Percentiles rank a stretch among this genome's conserved stretches.
These are phyloP conservation scores for Butorides virescens DNA, from an alignment of 2,113 vertebrate genomes.

Conservation along the genomic window DNA sequence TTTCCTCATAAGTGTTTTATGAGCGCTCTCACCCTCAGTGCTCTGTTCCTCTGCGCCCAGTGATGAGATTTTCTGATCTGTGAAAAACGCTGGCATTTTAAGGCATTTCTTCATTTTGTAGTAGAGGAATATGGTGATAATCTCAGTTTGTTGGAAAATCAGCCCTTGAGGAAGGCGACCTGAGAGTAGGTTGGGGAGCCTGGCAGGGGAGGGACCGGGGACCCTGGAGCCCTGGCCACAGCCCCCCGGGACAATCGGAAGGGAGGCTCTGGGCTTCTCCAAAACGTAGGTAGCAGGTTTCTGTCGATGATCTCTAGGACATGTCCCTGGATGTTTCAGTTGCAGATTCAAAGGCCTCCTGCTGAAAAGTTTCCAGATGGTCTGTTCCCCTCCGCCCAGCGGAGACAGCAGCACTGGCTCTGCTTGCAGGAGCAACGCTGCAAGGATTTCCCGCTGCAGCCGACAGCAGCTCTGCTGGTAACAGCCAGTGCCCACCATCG, in stretches of 20 bases:
- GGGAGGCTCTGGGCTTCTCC: neutral
- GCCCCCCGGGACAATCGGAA: fast-evolving
- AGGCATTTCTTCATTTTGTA: neutral
- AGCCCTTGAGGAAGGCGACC: neutral
- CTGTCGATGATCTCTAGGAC: neutral
- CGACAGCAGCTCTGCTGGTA: neutral
- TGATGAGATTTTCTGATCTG: neutral
- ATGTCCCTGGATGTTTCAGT: neutral
- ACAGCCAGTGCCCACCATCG: neutral
- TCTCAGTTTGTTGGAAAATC: neutral
- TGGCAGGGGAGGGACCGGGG: neutral
- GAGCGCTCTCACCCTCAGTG: neutral
- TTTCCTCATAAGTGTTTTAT: neutral
- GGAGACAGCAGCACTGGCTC: neutral
- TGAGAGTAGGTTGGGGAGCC: neutral
- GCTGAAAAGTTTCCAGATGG: neutral
- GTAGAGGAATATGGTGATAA: neutral
- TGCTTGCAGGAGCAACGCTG: neutral
- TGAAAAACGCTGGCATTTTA: neutral
- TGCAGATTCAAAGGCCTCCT: neutral
- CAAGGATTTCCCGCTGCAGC: neutral
- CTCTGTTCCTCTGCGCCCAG: neutral
- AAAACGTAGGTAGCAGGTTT: neutral
- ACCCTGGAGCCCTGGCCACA: neutral
- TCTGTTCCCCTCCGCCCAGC: neutral